Percentiles rank a stretch among this genome's conserved stretches.
Evolutionary conservation across 1,140 invertebrate species (phyloP).

Genomic region (Frieseomelitta varia): DNA sequence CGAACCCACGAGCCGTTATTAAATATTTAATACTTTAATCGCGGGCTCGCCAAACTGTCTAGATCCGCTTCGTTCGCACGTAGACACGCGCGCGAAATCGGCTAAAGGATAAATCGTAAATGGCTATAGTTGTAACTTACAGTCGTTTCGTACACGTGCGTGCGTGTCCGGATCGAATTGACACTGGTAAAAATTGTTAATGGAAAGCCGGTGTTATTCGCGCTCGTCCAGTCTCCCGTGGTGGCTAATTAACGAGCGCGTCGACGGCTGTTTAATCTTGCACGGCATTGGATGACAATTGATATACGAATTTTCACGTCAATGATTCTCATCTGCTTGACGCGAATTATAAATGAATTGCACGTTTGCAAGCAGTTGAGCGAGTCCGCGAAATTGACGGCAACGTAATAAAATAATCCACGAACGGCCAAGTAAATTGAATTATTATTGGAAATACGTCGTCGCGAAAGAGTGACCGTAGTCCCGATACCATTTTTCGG

Average conservation of each 20-base stretch:
- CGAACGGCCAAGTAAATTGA: neutral
- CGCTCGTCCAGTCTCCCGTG: too few species aligned
- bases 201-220: slow-evolving; percentile 24
- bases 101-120: slow-evolving; percentile 15
- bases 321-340: neutral
- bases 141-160: neutral
- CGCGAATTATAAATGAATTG: neutral
- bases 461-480: neutral
- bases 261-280: slow-evolving; percentile 15
- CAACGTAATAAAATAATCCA: neutral
- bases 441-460: neutral
- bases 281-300: slow-evolving; percentile 21
- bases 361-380: neutral
- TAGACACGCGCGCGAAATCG: neutral
- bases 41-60: slow-evolving; percentile 11
- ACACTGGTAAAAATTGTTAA: slow-evolving; percentile 44
- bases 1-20: slow-evolving; percentile 35
- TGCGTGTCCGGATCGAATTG: neutral
- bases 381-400: neutral
- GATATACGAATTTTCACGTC: neutral
- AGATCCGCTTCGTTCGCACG: neutral
- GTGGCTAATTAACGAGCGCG: slow-evolving; percentile 57
- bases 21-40: slow-evolving; percentile 69
- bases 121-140: neutral
- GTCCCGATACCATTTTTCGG: neutral